A percentile compares a stretch with the other conserved stretches of the same genome.
Conservation (phyloP, 2,113 vertebrate genomes). For the Nothoprocta pentlandii region DNA sequence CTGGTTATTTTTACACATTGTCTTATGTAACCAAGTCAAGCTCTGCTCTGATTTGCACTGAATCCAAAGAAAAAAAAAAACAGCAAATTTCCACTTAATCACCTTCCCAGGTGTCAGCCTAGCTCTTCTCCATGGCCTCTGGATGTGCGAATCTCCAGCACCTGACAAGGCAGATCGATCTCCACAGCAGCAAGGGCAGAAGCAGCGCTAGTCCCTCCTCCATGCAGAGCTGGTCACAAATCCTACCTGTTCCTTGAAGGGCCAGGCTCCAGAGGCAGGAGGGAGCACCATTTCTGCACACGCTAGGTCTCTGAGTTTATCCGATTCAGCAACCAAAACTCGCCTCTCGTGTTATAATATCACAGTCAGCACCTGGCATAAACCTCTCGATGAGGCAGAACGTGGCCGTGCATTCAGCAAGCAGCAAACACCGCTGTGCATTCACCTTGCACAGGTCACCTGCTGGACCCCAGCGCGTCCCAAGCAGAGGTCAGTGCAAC, state of each 20-base stretch:
- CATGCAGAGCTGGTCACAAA: neutral
- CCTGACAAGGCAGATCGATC: neutral
- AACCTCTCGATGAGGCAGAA: accelerated
- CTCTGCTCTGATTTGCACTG: constrained; percentile 42
- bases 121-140: neutral
- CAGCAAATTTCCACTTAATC: neutral
- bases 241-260: neutral
- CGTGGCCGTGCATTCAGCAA: accelerated
- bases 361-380: too few species aligned
- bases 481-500: neutral
- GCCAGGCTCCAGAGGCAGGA: too few species aligned
- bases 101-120: neutral
- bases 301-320: neutral
- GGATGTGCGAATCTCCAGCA: neutral
- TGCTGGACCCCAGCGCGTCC: accelerated
- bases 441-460: accelerated
- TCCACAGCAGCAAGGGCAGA: neutral
- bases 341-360: accelerated
- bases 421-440: accelerated
- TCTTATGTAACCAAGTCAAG: constrained; percentile 52
- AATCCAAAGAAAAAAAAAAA: neutral
- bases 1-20: constrained; percentile 44
- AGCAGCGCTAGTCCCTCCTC: neutral
- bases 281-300: neutral
- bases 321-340: accelerated